Evolutionary conservation across 2,113 vertebrate genomes (phyloP).

Genomic region (Vidua macroura): DNA sequence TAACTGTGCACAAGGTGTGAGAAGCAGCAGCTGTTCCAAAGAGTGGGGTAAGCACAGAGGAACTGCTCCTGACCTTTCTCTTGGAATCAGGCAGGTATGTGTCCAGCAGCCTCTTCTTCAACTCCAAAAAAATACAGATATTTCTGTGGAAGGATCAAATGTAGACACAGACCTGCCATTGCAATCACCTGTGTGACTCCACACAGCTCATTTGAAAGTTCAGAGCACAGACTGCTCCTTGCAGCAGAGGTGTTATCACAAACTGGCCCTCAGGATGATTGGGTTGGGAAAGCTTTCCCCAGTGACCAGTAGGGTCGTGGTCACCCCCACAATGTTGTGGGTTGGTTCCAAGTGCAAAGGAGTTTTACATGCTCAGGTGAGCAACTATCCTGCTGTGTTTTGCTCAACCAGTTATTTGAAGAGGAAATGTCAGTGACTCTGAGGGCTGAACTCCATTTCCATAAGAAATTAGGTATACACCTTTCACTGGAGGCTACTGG

Average conservation of each 20-base stretch:
- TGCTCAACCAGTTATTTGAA: not conserved
- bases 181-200: not conserved
- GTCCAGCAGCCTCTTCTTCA: not conserved
- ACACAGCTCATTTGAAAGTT: not conserved
- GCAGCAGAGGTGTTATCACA: not conserved
- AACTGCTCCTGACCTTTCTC: not conserved
- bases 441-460: not conserved
- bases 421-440: not conserved
- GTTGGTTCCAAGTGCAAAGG: not conserved
- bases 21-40: constrained; percentile 20
- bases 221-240: not conserved
- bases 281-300: not conserved
- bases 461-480: not conserved
- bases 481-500: not conserved
- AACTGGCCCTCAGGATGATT: not conserved
- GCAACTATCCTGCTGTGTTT: not conserved
- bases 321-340: not conserved
- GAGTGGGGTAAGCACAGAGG: not conserved
- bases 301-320: not conserved
- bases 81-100: not conserved
- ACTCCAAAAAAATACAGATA: not conserved
- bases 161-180: not conserved
- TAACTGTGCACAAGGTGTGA: constrained; percentile 2
- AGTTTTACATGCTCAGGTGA: not conserved
- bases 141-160: not conserved